A percentile compares a stretch with the other conserved stretches of the same genome.
These are phyloP conservation scores for Bostrychus sinensis DNA, from an alignment of 2,113 vertebrate species.

Conservation along the genomic window DNA sequence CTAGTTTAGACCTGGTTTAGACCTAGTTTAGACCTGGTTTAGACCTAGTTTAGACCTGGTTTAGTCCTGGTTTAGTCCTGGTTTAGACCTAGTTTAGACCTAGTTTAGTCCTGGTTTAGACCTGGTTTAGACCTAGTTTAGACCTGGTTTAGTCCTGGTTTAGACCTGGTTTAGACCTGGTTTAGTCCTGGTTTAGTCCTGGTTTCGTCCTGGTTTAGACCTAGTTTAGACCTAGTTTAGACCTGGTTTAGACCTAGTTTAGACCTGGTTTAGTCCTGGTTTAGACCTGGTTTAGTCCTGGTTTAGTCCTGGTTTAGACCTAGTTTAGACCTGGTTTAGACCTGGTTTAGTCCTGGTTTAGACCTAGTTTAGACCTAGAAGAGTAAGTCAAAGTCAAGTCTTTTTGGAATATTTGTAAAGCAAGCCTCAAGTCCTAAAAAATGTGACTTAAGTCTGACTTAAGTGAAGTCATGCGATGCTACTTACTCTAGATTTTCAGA, in stretches of 20 bases:
- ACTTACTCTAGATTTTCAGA: no score
- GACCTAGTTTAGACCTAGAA: neutral
- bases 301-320: neutral
- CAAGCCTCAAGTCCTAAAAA: no score
- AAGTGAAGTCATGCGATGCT: no score
- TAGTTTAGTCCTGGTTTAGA: neutral
- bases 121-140: neutral
- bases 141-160: neutral
- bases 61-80: neutral
- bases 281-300: neutral
- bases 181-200: neutral
- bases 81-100: neutral
- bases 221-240: neutral
- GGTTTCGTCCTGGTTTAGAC: neutral
- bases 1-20: neutral
- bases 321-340: neutral
- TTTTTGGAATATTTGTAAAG: no score
- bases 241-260: neutral
- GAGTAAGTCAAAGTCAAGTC: no score
- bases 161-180: neutral
- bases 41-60: neutral
- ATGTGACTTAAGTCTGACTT: no score
- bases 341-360: neutral
- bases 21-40: neutral
- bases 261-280: neutral